phyloP scores from a whole-genome alignment of 2,113 vertebrate species.

The Sturnus vulgaris region DNA sequence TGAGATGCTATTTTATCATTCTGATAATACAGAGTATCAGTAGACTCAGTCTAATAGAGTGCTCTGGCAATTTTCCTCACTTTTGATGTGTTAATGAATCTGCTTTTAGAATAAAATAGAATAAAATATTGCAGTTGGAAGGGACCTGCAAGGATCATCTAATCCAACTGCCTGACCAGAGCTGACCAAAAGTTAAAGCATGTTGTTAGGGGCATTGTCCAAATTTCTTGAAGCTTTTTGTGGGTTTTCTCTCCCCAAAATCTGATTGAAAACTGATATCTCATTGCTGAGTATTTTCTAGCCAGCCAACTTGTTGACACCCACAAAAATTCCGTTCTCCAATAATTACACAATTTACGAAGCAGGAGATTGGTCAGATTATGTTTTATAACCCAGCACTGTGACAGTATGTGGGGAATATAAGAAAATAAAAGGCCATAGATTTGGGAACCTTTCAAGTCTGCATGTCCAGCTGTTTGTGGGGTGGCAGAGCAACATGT shows the following conservation, averaged over 20 bases:
- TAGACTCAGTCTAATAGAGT: neutral
- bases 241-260: accelerated
- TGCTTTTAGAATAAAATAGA: neutral
- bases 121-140: neutral
- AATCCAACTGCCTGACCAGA: neutral
- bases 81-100: neutral
- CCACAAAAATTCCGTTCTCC: neutral
- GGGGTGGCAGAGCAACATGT: accelerated
- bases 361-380: neutral
- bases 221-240: neutral
- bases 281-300: neutral
- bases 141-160: neutral
- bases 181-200: neutral
- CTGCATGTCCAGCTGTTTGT: neutral
- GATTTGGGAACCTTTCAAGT: neutral
- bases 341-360: neutral
- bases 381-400: neutral
- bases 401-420: neutral
- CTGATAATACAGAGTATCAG: neutral
- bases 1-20: neutral
- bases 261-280: neutral
- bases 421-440: neutral
- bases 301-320: neutral
- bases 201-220: neutral
- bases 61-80: neutral